Evolutionary conservation across 2,113 vertebrate species (phyloP), one percentile per base, ranked within the genome.

Genomic region (Antechinus stuartii): DNA sequence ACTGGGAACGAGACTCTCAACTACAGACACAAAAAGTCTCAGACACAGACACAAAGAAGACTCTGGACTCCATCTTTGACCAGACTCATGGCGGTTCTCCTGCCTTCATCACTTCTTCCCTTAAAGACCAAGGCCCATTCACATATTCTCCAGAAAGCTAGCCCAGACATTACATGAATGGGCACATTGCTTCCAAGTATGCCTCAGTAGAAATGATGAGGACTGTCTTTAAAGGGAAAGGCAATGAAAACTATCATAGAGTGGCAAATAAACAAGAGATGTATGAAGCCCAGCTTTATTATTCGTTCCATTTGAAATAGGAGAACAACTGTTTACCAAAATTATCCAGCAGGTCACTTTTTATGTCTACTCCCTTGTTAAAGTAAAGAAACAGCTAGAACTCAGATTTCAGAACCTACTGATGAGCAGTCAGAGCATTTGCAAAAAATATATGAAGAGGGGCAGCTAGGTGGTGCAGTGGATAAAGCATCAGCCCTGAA

Each of bases 281-380:
- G 98, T 99, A 99, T 0, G 99, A 99, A 99, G 99, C 99, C 61
- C 99, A 99, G 98, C 99, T 99, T 89, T 99, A 99, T 0, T 99
- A 99, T 98, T 98, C 99, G 89, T 98, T 99, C 97, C 99, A 99
- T 98, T 99, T 99, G 95, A 99, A 99, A 96, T 99, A 99, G 97
- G 99, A 99, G 98, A 99, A 99, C 97, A 98, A 98, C 92, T 99
- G 98, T 97, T 97, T 99, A 99, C 98, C 92, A 99, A 99, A 49
- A 99, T 99, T 96, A 98, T 99, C 97, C 98, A 98, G 96, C 99
- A 99, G 98, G 99, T 99, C 25, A 99, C 98, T 0, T 99, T 99
- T 27, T 99, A 99, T 6, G 98, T 99, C 95, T 98, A 98, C 94
- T 99, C 99, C 94, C 99, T 99, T 0, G 99, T 99, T 96, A 99